phyloP scores from a whole-genome alignment of 1,140 invertebrate genomes.

The Tetragnatha versicolor region DNA sequence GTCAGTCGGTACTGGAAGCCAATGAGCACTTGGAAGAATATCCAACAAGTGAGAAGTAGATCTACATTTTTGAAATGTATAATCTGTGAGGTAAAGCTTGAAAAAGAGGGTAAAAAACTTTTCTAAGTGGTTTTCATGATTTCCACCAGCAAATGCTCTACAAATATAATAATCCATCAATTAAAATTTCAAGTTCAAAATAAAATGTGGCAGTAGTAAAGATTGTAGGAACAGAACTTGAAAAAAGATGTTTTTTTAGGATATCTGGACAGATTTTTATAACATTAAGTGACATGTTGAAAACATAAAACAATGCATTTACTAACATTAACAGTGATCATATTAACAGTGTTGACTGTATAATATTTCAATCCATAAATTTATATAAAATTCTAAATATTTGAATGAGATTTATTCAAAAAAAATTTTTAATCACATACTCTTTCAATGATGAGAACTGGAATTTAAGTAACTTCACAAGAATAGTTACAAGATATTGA shows the following conservation, averaged over 20 bases:
- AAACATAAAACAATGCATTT: too few species aligned
- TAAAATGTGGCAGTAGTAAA: too few species aligned
- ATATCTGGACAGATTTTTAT: too few species aligned
- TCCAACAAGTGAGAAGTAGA: constrained; percentile 15
- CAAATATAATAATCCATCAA: constrained; percentile 21
- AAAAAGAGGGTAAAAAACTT: constrained; percentile 56
- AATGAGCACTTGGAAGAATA: constrained; percentile 43
- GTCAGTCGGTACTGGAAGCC: constrained; percentile 51
- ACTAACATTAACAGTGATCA: too few species aligned
- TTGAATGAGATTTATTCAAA: neutral
- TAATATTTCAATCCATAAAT: too few species aligned
- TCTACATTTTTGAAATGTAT: neutral
- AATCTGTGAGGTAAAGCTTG: constrained; percentile 28
- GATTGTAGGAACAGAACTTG: too few species aligned
- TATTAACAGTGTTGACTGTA: too few species aligned
- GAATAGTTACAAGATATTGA: constrained; percentile 44
- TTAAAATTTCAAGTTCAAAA: too few species aligned
- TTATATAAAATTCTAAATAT: too few species aligned
- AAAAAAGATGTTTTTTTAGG: too few species aligned
- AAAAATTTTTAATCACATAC: constrained; percentile 47
- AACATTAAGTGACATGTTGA: too few species aligned
- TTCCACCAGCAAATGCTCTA: constrained; percentile 44
- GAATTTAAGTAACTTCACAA: constrained; percentile 57
- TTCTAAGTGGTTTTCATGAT: constrained; percentile 46
- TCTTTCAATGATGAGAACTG: constrained; percentile 57